Evolutionary conservation across 2,113 vertebrate genomes (phyloP).

Genomic region (Lynx canadensis): DNA sequence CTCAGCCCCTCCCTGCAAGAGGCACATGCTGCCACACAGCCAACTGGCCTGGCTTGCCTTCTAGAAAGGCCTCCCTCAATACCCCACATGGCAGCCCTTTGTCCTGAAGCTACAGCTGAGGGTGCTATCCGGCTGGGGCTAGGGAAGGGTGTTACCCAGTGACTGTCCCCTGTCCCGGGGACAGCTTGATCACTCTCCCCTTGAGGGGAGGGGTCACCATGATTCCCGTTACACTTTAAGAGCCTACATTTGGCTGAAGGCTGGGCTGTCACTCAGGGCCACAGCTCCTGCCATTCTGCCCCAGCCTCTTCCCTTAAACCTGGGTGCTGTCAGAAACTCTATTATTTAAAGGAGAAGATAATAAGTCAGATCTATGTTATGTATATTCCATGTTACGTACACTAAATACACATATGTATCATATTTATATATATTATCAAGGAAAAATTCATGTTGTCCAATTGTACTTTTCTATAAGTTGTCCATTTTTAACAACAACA

Average conservation of each 20-base stretch:
- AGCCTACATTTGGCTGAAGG: background rate
- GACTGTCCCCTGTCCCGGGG: background rate
- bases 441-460: background rate
- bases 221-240: background rate
- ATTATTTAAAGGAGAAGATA: background rate
- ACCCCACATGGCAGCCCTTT: background rate
- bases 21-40: background rate
- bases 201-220: background rate
- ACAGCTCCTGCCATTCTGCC: background rate
- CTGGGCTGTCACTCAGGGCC: background rate
- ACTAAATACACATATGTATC: background rate
- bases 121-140: background rate
- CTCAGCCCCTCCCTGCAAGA: background rate
- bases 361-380: background rate
- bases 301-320: background rate
- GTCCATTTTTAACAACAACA: conserved; percentile 46
- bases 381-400: background rate
- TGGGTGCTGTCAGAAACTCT: background rate
- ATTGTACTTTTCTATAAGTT: conserved; percentile 25
- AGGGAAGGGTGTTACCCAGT: background rate
- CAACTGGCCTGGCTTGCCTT: background rate
- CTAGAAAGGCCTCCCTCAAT: background rate
- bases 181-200: background rate
- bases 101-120: background rate
- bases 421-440: background rate